phyloP scores from a whole-genome alignment of 2,113 vertebrate species.

The Xenopus laevis region DNA sequence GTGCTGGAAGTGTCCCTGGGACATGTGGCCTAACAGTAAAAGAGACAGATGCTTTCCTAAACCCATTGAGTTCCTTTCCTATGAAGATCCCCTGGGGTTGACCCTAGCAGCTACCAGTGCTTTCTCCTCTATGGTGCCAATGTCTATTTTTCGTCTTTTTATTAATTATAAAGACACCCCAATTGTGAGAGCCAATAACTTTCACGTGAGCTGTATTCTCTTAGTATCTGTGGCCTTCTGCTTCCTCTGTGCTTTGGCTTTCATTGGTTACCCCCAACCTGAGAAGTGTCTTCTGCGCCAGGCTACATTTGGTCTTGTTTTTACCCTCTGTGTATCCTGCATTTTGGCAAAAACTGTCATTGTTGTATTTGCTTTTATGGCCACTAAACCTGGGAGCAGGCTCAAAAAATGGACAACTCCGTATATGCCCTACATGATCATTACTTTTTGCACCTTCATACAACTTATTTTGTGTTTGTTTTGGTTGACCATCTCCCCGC shows the following conservation, averaged over 20 bases:
- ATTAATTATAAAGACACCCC: constrained; percentile 9
- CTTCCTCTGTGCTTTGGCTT: constrained; percentile 40
- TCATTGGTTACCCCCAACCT: constrained; percentile 24
- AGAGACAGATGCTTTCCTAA: constrained; percentile 18
- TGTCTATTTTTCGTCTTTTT: constrained; percentile 6
- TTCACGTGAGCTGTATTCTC: constrained; percentile 36
- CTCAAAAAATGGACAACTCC: constrained; percentile 9
- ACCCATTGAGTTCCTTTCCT: not conserved
- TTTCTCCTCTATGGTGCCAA: not conserved
- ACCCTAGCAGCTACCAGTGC: not conserved
- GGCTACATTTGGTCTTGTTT: constrained; percentile 34
- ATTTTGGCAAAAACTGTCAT: constrained; percentile 19
- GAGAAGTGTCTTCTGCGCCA: constrained; percentile 32
- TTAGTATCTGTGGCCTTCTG: constrained; percentile 26
- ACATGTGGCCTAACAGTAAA: constrained; percentile 19
- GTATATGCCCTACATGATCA: constrained; percentile 1
- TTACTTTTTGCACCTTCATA: not conserved
- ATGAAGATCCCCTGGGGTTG: constrained; percentile 3
- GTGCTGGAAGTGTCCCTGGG: constrained; percentile 51
- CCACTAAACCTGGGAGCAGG: constrained; percentile 14
- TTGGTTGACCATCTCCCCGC: constrained; percentile 14
- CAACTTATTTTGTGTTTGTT: constrained; percentile 18
- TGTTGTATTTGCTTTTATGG: constrained; percentile 17
- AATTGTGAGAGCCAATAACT: constrained; percentile 37
- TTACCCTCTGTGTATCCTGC: constrained; percentile 37